A percentile compares a stretch with the other conserved stretches of the same genome.
Evolutionary conservation across 2,797 vertebrate genomes (phyloP).

Genomic region (Enteromius trimaculatus): DNA sequence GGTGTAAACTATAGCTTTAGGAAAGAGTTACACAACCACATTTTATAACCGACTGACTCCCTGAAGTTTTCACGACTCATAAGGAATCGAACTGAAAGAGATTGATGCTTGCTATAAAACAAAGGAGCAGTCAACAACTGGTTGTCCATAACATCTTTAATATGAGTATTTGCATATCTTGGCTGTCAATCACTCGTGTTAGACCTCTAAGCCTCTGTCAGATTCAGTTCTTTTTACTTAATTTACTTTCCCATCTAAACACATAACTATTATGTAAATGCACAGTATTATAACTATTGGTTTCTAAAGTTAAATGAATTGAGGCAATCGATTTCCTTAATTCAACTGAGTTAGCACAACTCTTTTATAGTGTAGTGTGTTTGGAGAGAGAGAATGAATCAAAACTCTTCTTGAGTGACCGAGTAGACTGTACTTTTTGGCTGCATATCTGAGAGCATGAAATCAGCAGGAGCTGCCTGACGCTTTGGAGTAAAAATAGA

Average conservation of each 20-base stretch:
- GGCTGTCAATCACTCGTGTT: not conserved
- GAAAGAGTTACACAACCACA: not conserved
- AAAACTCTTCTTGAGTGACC: not conserved
- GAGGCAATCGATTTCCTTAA: not conserved
- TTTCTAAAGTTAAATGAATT: not conserved
- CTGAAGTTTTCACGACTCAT: not conserved
- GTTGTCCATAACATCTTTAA: not conserved
- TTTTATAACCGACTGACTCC: conserved; percentile 26
- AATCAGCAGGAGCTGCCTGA: conserved; percentile 11
- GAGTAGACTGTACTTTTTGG: conserved; percentile 3
- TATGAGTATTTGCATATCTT: not conserved
- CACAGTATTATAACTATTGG: not conserved
- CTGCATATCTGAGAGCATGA: conserved; percentile 10
- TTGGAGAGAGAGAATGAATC: not conserved
- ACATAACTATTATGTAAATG: not conserved
- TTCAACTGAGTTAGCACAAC: not conserved
- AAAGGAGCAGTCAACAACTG: not conserved
- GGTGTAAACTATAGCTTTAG: not conserved
- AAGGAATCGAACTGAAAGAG: not conserved
- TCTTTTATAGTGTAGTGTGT: not conserved
- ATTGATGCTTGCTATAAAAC: not conserved
- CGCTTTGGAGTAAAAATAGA: not conserved
- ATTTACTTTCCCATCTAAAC: too few relatives aligned
- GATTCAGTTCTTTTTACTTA: not conserved
- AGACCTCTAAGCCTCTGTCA: not conserved